Evolutionary conservation across 2,113 vertebrate species (phyloP).

Genomic region (Lutjanus erythropterus): DNA sequence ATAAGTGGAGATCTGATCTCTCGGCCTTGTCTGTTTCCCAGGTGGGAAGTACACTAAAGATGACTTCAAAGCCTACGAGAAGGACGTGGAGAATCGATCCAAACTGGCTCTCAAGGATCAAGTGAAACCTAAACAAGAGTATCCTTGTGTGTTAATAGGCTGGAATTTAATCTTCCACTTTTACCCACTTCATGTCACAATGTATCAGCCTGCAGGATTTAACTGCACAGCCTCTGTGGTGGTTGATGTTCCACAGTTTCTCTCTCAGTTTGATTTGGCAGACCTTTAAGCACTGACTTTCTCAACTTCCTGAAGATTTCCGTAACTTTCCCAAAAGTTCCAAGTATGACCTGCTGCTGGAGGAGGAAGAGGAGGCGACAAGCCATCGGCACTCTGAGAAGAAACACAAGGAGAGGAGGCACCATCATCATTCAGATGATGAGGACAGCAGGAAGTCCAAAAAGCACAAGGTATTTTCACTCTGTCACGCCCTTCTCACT

Average conservation of each 20-base stretch:
- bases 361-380: conserved; percentile 81
- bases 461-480: conserved; percentile 88
- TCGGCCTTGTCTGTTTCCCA: conserved; percentile 55
- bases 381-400: conserved; percentile 84
- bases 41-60: conserved; percentile 95
- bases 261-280: background rate
- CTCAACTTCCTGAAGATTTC: conserved; percentile 47
- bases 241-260: background rate
- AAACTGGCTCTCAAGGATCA: conserved; percentile 95
- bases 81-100: conserved; percentile 86
- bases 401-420: conserved; percentile 92
- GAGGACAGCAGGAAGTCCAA: conserved; percentile 87
- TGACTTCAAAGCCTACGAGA: conserved; percentile 97
- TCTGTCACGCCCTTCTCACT: background rate
- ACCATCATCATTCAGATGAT: conserved; percentile 90
- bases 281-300: background rate
- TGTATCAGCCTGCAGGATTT: background rate
- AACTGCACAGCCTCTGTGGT: background rate
- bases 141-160: conserved; percentile 85
- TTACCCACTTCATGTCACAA: conserved; percentile 12
- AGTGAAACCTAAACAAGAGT: conserved; percentile 93
- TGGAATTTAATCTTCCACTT: background rate
- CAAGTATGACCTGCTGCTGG: conserved; percentile 92
- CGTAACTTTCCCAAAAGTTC: conserved; percentile 86
- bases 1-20: background rate